A percentile compares a stretch with the other conserved stretches of the same genome.
These are phyloP conservation scores for Julus scanicus DNA, from an alignment of 2,888 invertebrate genomes.

Conservation along the genomic window DNA sequence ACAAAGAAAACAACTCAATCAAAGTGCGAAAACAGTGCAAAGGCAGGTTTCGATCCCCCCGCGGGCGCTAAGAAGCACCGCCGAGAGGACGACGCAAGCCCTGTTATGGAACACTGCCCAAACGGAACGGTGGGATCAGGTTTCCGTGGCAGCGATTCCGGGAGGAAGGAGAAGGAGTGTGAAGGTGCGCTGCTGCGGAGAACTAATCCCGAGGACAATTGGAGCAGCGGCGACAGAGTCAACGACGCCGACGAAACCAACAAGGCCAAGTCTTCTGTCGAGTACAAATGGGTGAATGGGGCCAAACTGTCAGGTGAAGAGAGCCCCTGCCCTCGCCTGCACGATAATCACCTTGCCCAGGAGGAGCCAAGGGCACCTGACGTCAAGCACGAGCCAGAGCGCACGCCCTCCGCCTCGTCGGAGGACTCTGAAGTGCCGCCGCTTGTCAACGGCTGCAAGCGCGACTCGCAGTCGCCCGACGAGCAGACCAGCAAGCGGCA, in stretches of 20 bases:
- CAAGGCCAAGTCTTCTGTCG: not conserved
- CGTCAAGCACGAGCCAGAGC: not conserved
- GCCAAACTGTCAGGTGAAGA: constrained; percentile 7
- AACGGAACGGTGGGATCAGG: not conserved
- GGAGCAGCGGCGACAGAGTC: not conserved
- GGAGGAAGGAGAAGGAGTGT: not conserved
- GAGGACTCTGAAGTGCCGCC: not conserved
- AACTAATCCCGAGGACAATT: not conserved
- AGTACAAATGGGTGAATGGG: constrained; percentile 53
- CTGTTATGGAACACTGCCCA: not conserved
- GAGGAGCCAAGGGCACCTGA: not conserved
- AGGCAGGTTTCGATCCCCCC: not conserved
- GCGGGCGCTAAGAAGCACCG: constrained; percentile 1
- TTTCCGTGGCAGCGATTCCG: not conserved
- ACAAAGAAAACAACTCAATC: constrained; percentile 26
- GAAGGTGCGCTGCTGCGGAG: not conserved
- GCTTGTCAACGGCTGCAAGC: constrained; percentile 28
- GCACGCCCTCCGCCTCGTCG: not conserved
- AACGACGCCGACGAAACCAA: not conserved
- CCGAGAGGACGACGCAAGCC: not conserved
- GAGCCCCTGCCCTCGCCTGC: not conserved
- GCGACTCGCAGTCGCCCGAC: constrained; percentile 44
- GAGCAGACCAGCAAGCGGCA: constrained; percentile 44
- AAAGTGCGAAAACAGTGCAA: constrained; percentile 1
- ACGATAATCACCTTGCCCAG: not conserved